These are phyloP conservation scores for Hyaena hyaena DNA, from an alignment of 2,113 vertebrate genomes.

Conservation along the genomic window DNA sequence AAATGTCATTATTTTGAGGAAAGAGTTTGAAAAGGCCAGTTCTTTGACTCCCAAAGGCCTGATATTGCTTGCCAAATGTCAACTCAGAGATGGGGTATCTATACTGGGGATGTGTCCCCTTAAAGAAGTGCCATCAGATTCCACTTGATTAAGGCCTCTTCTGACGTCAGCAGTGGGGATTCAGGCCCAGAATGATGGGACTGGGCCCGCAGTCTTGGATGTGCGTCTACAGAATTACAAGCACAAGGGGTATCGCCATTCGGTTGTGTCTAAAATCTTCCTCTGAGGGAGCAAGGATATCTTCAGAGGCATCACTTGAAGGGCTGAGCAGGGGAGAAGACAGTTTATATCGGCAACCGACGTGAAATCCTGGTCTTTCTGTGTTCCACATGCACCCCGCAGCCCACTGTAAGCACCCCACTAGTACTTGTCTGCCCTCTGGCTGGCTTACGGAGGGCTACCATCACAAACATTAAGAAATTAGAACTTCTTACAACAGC, in stretches of 20 bases:
- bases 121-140: neutral
- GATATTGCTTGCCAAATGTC: neutral
- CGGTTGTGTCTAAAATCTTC: neutral
- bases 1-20: slow-evolving; percentile 24
- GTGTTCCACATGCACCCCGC: accelerated
- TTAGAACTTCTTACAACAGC: neutral
- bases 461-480: neutral
- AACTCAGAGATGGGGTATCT: neutral
- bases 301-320: neutral
- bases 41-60: neutral
- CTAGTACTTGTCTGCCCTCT: neutral
- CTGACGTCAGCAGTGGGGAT: neutral
- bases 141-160: neutral
- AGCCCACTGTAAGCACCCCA: accelerated
- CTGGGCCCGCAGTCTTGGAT: no score
- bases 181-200: neutral
- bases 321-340: neutral
- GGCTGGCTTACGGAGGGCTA: neutral
- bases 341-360: neutral
- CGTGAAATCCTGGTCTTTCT: neutral
- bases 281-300: neutral
- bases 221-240: accelerated
- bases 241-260: no score
- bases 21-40: neutral
- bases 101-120: neutral